Evolutionary conservation across 2,113 vertebrate genomes (phyloP).

Genomic region (Gnathonemus longibarbis): DNA sequence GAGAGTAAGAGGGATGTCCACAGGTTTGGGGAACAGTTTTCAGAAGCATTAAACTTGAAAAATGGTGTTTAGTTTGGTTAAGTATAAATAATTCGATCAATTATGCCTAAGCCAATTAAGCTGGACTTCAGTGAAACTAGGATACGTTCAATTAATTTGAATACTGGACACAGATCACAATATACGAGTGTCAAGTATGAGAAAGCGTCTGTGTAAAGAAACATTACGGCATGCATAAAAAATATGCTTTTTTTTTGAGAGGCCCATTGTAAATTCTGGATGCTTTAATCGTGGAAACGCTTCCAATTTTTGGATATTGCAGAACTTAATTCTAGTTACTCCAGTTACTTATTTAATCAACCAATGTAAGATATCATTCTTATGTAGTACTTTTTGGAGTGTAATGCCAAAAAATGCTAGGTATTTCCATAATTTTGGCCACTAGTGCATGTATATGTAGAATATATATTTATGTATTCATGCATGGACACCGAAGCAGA

Average conservation of each 20-base stretch:
- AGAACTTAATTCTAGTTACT: background rate
- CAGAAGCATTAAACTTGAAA: background rate
- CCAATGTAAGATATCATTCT: background rate
- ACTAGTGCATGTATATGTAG: background rate
- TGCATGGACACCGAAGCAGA: background rate
- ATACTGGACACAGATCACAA: slow-evolving; percentile 55
- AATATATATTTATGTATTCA: background rate
- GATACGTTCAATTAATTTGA: slow-evolving; percentile 58
- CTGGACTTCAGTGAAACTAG: slow-evolving; percentile 42
- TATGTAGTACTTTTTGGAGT: background rate
- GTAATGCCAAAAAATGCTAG: background rate
- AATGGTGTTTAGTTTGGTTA: slow-evolving; percentile 58
- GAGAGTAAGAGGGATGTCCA: background rate
- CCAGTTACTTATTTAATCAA: background rate
- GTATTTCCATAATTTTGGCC: background rate
- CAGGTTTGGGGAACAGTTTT: background rate
- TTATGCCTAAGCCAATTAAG: slow-evolving; percentile 54
- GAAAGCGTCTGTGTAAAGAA: slow-evolving; percentile 28
- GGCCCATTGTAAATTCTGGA: background rate
- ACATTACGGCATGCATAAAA: too few species aligned
- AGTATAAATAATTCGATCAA: slow-evolving; percentile 64
- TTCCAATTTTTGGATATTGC: background rate
- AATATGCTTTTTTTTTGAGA: background rate
- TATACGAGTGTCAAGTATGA: slow-evolving; percentile 41
- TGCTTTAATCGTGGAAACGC: background rate